phyloP scores from a whole-genome alignment of 2,113 vertebrate genomes.

The Nothocercus julius region DNA sequence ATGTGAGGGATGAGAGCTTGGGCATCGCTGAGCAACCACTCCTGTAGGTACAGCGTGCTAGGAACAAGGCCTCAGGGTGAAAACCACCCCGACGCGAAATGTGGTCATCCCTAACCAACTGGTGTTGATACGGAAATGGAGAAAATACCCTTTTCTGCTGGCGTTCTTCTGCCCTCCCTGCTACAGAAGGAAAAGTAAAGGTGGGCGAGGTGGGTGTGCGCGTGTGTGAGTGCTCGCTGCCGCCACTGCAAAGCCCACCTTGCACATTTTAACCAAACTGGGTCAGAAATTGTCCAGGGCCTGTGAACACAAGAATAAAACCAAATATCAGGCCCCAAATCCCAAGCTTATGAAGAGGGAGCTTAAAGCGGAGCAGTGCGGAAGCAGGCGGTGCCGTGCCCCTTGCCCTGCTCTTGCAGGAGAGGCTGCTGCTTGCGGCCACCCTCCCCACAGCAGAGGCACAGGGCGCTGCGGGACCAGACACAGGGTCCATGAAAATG shows the following conservation, averaged over 20 bases:
- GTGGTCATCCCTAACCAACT: neutral
- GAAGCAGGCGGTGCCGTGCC: neutral
- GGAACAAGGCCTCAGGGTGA: neutral
- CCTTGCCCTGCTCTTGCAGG: neutral
- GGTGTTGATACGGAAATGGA: slow-evolving; percentile 1
- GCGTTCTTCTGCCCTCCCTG: slow-evolving; percentile 2
- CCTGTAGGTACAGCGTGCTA: neutral
- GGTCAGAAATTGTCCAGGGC: neutral
- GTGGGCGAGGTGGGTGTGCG: neutral
- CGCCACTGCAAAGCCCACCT: neutral
- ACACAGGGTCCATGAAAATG: neutral
- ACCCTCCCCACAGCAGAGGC: neutral
- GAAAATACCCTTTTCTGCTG: neutral
- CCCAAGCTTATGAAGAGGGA: neutral
- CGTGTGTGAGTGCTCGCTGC: neutral
- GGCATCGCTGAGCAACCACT: neutral
- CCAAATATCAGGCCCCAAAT: neutral
- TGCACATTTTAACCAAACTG: neutral
- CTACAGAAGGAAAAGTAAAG: neutral
- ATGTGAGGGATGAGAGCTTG: neutral
- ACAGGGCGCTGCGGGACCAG: neutral
- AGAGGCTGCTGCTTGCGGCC: neutral
- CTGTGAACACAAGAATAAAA: slow-evolving; percentile 17
- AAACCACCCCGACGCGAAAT: neutral
- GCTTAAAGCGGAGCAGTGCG: neutral